These are phyloP conservation scores for Ictalurus furcatus DNA, from an alignment of 2,113 vertebrate species.

Conservation along the genomic window DNA sequence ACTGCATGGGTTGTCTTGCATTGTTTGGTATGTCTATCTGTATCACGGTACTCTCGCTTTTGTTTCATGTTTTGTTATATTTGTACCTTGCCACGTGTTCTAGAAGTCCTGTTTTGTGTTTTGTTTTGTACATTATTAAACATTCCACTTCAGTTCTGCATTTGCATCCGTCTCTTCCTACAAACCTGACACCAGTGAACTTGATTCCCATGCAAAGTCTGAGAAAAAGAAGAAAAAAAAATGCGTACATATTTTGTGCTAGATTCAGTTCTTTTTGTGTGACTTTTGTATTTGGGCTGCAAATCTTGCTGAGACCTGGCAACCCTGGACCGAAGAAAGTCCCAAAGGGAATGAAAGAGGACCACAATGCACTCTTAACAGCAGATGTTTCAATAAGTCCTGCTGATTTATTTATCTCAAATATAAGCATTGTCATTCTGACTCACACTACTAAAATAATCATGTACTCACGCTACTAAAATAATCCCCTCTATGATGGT, in stretches of 20 bases:
- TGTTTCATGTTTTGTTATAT: too few species aligned
- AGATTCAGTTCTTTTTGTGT: neutral
- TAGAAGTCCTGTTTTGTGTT: too few species aligned
- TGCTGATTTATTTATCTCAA: too few species aligned
- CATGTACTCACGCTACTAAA: neutral
- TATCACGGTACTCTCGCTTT: too few species aligned
- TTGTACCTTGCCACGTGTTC: too few species aligned
- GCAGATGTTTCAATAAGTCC: neutral
- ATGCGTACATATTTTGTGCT: neutral
- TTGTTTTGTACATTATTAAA: too few species aligned
- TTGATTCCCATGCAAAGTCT: neutral
- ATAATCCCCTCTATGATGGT: neutral
- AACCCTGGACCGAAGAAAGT: neutral
- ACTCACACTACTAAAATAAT: neutral
- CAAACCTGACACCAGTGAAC: too few species aligned
- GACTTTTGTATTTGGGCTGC: neutral
- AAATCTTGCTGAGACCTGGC: neutral
- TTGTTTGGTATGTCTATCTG: too few species aligned
- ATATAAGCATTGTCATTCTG: too few species aligned
- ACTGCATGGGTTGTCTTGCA: too few species aligned
- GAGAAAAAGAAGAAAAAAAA: neutral
- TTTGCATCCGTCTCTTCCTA: too few species aligned
- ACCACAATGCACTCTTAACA: neutral
- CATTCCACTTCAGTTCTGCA: too few species aligned
- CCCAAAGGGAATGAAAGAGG: neutral